phyloP scores from a whole-genome alignment of 2,888 invertebrate species.

The Cheilosia grossa region DNA sequence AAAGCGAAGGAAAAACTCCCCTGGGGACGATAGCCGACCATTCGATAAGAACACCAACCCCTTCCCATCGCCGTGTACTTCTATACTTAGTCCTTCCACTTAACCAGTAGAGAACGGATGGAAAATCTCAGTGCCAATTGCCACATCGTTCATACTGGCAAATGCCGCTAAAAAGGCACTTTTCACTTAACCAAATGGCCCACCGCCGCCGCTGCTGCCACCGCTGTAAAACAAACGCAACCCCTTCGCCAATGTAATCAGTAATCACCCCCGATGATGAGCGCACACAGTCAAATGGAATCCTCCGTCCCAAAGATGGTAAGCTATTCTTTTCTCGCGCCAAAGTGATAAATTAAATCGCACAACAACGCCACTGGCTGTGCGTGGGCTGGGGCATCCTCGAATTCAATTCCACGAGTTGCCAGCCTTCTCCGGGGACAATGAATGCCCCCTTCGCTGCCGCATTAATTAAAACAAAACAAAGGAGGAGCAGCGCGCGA shows the following conservation, averaged over 20 bases:
- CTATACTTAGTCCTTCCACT: slow-evolving; percentile 38
- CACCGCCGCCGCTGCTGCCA: slow-evolving; percentile 12
- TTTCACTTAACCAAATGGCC: slow-evolving; percentile 44
- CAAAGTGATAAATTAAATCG: slow-evolving; percentile 59
- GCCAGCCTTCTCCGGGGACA: slow-evolving; percentile 44
- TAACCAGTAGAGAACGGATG: slow-evolving; percentile 25
- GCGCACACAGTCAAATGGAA: slow-evolving; percentile 11
- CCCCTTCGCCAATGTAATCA: slow-evolving; percentile 35
- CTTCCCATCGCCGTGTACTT: slow-evolving; percentile 23
- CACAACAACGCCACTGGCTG: slow-evolving; percentile 21
- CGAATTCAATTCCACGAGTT: slow-evolving; percentile 61
- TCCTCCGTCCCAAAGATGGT: slow-evolving; percentile 7
- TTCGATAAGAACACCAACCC: slow-evolving; percentile 44
- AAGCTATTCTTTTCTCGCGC: slow-evolving; percentile 35
- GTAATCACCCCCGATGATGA: slow-evolving; percentile 24
- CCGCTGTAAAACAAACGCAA: slow-evolving; percentile 45
- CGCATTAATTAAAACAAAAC: slow-evolving; percentile 74
- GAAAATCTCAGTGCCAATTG: slow-evolving; percentile 55
- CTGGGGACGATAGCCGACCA: slow-evolving; percentile 35
- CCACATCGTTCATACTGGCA: slow-evolving; percentile 56
- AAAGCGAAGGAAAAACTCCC: slow-evolving; percentile 41
- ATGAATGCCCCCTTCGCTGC: slow-evolving; percentile 23
- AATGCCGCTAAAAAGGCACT: slow-evolving; percentile 49
- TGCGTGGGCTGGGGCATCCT: slow-evolving; percentile 8
- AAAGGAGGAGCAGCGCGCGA: slow-evolving; percentile 44